Evolutionary conservation across 2,888 invertebrate species (phyloP).

Genomic region (Meta bourneti): DNA sequence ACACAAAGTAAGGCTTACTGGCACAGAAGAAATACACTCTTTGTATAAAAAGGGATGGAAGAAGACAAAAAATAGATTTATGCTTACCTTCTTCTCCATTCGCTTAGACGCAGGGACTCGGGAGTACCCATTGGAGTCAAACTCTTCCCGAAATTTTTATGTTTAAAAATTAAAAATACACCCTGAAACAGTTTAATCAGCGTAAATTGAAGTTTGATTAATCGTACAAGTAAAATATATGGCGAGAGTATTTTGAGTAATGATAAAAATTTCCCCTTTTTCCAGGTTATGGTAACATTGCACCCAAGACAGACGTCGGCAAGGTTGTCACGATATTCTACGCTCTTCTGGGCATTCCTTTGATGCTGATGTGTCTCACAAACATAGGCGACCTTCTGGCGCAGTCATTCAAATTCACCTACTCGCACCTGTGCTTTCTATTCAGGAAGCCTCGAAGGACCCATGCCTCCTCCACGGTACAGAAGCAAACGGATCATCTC

Average conservation of each 20-base stretch:
- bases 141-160: too few species aligned
- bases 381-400: slow-evolving; percentile 91
- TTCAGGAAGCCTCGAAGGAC: slow-evolving; percentile 51
- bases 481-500: neutral
- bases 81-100: too few species aligned
- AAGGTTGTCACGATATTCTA: slow-evolving; percentile 92
- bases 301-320: slow-evolving; percentile 90
- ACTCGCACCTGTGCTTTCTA: slow-evolving; percentile 82
- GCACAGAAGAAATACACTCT: too few species aligned
- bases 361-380: slow-evolving; percentile 91
- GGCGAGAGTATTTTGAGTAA: neutral
- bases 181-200: too few species aligned
- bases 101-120: too few species aligned
- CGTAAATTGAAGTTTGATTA: too few species aligned
- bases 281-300: slow-evolving; percentile 89
- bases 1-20: too few species aligned
- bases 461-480: slow-evolving; percentile 8
- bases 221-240: too few species aligned
- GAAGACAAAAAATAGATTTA: too few species aligned
- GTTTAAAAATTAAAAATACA: too few species aligned
- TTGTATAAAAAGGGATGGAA: too few species aligned
- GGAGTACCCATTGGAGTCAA: too few species aligned
- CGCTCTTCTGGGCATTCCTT: slow-evolving; percentile 91
- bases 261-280: neutral
- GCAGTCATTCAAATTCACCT: slow-evolving; percentile 87